Conservation (phyloP, 2,888 invertebrate genomes). For the Pandemis heparana region DNA sequence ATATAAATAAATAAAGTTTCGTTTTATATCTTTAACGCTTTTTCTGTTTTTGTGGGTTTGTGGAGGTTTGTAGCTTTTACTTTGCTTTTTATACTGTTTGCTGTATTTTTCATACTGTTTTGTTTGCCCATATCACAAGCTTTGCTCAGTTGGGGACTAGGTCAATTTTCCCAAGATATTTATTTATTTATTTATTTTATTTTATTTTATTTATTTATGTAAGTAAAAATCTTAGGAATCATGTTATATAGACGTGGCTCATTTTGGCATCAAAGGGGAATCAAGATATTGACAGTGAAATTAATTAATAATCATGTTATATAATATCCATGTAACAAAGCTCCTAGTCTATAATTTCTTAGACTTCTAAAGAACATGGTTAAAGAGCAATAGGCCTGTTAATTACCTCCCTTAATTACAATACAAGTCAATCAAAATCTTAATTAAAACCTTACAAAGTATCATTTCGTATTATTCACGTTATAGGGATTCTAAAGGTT, state of each 20-base stretch:
- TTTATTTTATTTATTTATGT: no score
- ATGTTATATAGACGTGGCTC: no score
- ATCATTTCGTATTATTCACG: slow-evolving; percentile 34
- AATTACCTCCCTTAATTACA: slow-evolving; percentile 28
- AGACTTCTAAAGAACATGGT: slow-evolving; percentile 1
- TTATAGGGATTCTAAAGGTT: slow-evolving; percentile 9
- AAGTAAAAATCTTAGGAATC: no score
- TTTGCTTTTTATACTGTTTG: not conserved
- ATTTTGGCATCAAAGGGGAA: no score
- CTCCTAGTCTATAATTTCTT: not conserved
- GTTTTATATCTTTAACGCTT: slow-evolving; percentile 26
- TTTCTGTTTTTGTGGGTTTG: slow-evolving; percentile 16
- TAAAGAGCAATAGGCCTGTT: slow-evolving; percentile 3
- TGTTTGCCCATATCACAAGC: no score
- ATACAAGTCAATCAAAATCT: slow-evolving; percentile 36
- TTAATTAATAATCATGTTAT: not conserved
- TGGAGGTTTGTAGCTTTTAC: no score
- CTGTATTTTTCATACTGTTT: no score
- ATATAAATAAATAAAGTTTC: slow-evolving; percentile 32
- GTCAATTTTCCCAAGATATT: no score
- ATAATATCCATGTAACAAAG: not conserved
- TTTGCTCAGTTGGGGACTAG: no score
- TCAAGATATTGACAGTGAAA: no score
- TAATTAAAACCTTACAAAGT: slow-evolving; percentile 39
- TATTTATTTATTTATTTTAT: no score